A percentile compares a stretch with the other conserved stretches of the same genome.
Conservation (phyloP, 2,888 invertebrate species). For the Ashinkailepas kermadecensis region DNA sequence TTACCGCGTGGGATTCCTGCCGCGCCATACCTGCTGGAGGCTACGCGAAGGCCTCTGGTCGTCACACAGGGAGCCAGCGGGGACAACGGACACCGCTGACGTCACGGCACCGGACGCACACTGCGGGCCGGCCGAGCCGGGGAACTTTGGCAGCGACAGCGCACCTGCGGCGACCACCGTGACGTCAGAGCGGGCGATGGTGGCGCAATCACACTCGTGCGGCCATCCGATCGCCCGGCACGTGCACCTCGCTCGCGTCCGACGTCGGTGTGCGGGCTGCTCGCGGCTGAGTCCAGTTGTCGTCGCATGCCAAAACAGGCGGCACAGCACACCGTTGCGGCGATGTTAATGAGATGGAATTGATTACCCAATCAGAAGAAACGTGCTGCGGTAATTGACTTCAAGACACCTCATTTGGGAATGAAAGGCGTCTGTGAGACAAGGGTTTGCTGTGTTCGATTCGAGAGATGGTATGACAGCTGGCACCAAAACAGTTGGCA, state of each 20-base stretch:
- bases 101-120: slow-evolving; percentile 21
- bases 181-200: not conserved
- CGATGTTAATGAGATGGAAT: not conserved
- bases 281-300: not conserved
- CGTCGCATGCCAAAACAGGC: too few relatives aligned
- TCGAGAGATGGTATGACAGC: too few relatives aligned
- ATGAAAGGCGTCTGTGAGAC: too few relatives aligned
- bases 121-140: slow-evolving; percentile 40
- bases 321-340: not conserved
- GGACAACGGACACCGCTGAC: slow-evolving; percentile 5
- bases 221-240: not conserved
- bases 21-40: not conserved
- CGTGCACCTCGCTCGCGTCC: not conserved
- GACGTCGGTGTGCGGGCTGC: not conserved
- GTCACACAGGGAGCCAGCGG: not conserved
- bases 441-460: too few relatives aligned
- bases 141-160: slow-evolving; percentile 74
- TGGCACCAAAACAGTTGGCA: too few relatives aligned
- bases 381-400: too few relatives aligned
- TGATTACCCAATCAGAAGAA: not conserved
- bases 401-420: too few relatives aligned
- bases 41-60: slow-evolving; percentile 18
- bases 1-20: too few relatives aligned
- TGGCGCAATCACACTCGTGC: not conserved
- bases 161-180: slow-evolving; percentile 51